Conservation (phyloP, 1,140 invertebrate genomes). For the Panagrolaimus sp. region DNA sequence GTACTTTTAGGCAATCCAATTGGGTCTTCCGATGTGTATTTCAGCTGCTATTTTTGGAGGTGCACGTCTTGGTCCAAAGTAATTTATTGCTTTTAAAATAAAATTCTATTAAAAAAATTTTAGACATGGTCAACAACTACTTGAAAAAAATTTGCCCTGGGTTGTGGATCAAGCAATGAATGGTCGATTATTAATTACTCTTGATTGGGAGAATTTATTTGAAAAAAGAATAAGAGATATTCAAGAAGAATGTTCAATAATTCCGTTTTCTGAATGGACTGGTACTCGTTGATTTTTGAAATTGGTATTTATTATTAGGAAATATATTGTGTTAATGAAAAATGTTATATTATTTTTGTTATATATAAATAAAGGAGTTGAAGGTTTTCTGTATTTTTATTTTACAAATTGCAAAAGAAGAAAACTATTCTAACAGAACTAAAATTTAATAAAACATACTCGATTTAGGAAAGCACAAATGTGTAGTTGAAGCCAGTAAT, state of each 20-base stretch:
- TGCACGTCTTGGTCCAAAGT: slow-evolving; percentile 60
- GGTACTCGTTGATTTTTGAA: too few species aligned
- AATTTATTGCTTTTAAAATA: slow-evolving; percentile 28
- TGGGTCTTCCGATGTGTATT: slow-evolving; percentile 61
- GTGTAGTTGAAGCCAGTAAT: too few species aligned
- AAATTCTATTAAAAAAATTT: slow-evolving; percentile 15
- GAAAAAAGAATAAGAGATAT: slow-evolving; percentile 29
- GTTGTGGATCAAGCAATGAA: slow-evolving; percentile 30
- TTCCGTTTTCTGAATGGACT: slow-evolving; percentile 13
- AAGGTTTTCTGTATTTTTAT: too few species aligned
- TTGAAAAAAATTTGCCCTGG: slow-evolving; percentile 33
- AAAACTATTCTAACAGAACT: too few species aligned
- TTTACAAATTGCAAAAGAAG: too few species aligned
- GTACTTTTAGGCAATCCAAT: slow-evolving; percentile 55
- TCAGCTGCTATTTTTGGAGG: slow-evolving; percentile 60
- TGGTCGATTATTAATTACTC: slow-evolving; percentile 25
- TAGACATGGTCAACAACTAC: slow-evolving; percentile 30
- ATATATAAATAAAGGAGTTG: too few species aligned
- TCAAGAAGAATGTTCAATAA: slow-evolving; percentile 29
- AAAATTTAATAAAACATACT: too few species aligned
- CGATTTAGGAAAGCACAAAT: too few species aligned
- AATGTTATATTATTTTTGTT: too few species aligned
- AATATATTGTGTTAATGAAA: too few species aligned
- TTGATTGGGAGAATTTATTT: slow-evolving; percentile 37
- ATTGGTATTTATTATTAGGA: too few species aligned